phyloP scores from a whole-genome alignment of 2,113 vertebrate species.

The Thermophis baileyi region DNA sequence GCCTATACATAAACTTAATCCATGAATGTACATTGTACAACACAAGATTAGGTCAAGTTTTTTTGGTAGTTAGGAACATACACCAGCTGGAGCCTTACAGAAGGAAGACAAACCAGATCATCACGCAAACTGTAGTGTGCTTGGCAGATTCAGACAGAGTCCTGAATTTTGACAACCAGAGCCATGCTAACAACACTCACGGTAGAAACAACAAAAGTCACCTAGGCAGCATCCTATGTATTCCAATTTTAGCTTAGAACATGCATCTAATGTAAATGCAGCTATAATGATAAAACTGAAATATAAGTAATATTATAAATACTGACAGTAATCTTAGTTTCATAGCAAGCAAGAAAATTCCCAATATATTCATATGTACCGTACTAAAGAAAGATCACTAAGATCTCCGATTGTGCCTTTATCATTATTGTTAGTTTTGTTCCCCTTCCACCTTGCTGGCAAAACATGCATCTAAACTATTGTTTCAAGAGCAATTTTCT shows the following conservation, averaged over 20 bases:
- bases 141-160: neutral
- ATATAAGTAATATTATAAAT: neutral
- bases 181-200: neutral
- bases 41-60: neutral
- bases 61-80: neutral
- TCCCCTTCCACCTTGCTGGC: neutral
- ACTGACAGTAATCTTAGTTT: neutral
- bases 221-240: neutral
- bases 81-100: neutral
- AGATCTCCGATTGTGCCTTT: neutral
- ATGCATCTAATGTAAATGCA: neutral
- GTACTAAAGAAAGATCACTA: neutral
- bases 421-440: neutral
- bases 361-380: neutral
- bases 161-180: neutral
- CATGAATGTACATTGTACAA: neutral
- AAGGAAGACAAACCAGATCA: neutral
- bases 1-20: neutral
- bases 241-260: neutral
- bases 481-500: neutral
- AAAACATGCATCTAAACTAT: neutral
- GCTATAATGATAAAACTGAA: neutral
- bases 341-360: conserved; percentile 18
- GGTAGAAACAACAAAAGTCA: neutral
- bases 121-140: neutral